Evolutionary conservation across 2,888 invertebrate genomes (phyloP), one percentile per base, ranked within the genome.

Genomic region (Candidula unifasciata): DNA sequence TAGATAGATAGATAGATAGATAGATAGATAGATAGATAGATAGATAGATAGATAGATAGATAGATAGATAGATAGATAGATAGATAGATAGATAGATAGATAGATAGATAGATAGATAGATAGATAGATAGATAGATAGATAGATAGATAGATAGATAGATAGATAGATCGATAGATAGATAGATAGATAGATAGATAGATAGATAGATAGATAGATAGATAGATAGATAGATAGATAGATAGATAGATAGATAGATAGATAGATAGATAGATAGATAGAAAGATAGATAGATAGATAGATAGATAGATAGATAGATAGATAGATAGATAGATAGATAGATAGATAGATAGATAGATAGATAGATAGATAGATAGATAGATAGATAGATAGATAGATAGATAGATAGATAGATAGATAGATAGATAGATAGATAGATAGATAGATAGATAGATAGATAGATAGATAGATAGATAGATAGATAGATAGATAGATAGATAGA

Each of bases 31-130:
- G 68, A 33, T 33, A 68, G 68, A 33, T 68, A 68, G 33, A 33
- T 68, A 68, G 33, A 33, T 33, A 68, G 68, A 68, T 33, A 68
- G 68, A 68, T 33, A 68, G 68, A 33, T 33, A 68, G 68, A 33
- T 33, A 68, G 68, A 3, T 33, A 68, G 68, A 68, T 35, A 68
- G 68, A 68, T 30, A 68, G 68, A 68, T 30, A 68, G 35, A 68
- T 3, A 68, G 68, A 68, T 30, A 68, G 68, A 68, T 30, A 68
- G 68, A 68, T 30, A 68, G 68, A 68, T 30, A 68, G 68, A 68
- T 30, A 68, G 68, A 68, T 68, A 68, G 68, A 68, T 68, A 68
- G 68, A 68, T 30, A 68, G 68, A 68, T 30, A 68, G 68, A 68
- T 33, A 68, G 33, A 33, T 30, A 68, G 68, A 68, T 30, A 68